These are phyloP conservation scores for Rousettus madagascariensis DNA, from an alignment of 2,797 vertebrate genomes.

Conservation along the genomic window DNA sequence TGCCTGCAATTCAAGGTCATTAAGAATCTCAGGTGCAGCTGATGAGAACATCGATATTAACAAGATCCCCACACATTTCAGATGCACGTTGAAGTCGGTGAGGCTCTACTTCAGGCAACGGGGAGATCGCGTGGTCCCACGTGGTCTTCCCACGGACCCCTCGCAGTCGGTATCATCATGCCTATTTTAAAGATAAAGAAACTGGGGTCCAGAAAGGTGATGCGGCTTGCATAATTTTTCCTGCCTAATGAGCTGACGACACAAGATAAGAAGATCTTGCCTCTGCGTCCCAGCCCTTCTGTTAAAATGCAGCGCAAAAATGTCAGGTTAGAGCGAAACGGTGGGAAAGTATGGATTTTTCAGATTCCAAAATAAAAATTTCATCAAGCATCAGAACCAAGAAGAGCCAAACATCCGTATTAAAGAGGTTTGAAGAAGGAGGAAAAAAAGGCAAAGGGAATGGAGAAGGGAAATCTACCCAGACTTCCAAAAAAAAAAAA, in stretches of 20 bases:
- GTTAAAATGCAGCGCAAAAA: accelerated
- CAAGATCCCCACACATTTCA: neutral
- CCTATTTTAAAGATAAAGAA: neutral
- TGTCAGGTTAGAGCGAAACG: neutral
- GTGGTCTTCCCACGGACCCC: neutral
- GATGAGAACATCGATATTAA: neutral
- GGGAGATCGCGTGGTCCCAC: neutral
- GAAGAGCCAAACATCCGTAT: neutral
- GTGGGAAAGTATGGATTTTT: neutral
- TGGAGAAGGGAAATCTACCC: too few relatives aligned
- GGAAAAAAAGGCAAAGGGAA: too few relatives aligned
- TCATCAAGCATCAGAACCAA: neutral
- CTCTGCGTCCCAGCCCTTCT: neutral
- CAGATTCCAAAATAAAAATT: neutral
- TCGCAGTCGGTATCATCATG: neutral
- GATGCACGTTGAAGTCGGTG: accelerated
- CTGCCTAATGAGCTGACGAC: neutral
- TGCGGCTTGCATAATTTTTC: neutral
- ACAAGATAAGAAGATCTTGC: neutral
- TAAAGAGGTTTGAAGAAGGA: neutral
- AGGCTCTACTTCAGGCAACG: neutral
- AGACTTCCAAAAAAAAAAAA: neutral
- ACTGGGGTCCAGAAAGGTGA: neutral
- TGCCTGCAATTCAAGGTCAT: accelerated
- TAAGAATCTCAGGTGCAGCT: neutral